phyloP scores from a whole-genome alignment of 2,888 invertebrate genomes.

The Empis stercorea region DNA sequence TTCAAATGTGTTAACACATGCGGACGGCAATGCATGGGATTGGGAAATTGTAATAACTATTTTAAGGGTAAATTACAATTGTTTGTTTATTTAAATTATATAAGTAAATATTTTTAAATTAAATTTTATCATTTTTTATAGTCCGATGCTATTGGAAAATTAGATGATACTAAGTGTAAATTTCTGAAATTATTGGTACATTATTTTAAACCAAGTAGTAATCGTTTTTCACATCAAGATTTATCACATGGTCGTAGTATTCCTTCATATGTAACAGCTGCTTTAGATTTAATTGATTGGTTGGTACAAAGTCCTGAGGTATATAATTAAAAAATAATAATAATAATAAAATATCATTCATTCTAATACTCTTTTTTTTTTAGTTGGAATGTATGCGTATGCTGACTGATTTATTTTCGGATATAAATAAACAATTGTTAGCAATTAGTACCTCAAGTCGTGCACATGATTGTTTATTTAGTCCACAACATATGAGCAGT shows the following conservation, averaged over 20 bases:
- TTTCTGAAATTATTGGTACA: slow-evolving; percentile 67
- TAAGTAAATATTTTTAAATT: slow-evolving; percentile 16
- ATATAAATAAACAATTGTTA: slow-evolving; percentile 62
- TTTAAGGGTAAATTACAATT: slow-evolving; percentile 53
- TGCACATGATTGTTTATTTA: slow-evolving; percentile 77
- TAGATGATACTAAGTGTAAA: slow-evolving; percentile 52
- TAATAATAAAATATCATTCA: not conserved
- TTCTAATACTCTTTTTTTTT: slow-evolving; percentile 4
- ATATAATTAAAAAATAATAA: not conserved
- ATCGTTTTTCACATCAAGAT: slow-evolving; percentile 77
- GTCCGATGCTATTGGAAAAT: slow-evolving; percentile 41
- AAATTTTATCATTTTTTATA: slow-evolving; percentile 12
- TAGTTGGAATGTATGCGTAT: slow-evolving; percentile 56
- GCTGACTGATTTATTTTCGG: slow-evolving; percentile 65
- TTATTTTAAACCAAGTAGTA: slow-evolving; percentile 77
- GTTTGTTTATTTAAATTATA: not conserved
- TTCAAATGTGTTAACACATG: slow-evolving; percentile 64
- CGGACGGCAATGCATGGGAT: slow-evolving; percentile 78
- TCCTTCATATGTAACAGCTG: slow-evolving; percentile 31
- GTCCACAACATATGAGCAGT: slow-evolving; percentile 74
- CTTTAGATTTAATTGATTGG: slow-evolving; percentile 34
- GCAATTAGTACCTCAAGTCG: slow-evolving; percentile 59
- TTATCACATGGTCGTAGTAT: slow-evolving; percentile 37
- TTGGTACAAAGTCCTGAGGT: slow-evolving; percentile 28
- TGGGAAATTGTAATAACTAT: slow-evolving; percentile 83